Base-by-base conservation (phyloP, 2,888 invertebrate genomes). In the Zhengitettix transpicula region DNA sequence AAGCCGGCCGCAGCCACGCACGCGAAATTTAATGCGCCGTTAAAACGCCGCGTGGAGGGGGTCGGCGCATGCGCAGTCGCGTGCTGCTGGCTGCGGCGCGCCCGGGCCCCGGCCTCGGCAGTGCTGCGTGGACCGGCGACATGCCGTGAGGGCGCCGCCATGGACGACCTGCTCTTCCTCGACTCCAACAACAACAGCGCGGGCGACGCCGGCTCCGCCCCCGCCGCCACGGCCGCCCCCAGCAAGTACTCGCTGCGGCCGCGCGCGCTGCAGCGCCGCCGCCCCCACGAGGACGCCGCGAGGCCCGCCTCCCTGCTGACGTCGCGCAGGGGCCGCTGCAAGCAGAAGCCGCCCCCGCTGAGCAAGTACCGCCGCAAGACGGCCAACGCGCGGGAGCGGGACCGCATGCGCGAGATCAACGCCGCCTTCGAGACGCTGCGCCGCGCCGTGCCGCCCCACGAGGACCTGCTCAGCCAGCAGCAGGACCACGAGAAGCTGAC, bases 351-450 rank as follows among this genome's bases (percentile, higher is more conserved):
- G 3, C 72, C 87, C 14, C 83, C 83, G 10, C 78, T 93, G 66
- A 90, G 90, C 76, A 93, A 92, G 73, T 93, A 93, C 75, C 77
- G 92, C 40, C 79, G 93, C 67, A 89, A 89, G 77, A 91, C 91
- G 1, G 93, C 93, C 14, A 94, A 93, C 75, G 90, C 91, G 0
- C 75, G 93, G 42, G 93, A 94, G 69, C 74, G 93, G 42, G 85
- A 84, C 65, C 80, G 93, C 60, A 93, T 93, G 92, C 78, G 87
- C 56, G 92, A 92, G 71, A 92, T 94, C 67, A 94, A 94, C 74
- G 80, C 82, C 62, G 93, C 92, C 1, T 94, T 93, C 73, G 92
- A 92, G 70, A 80, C 84, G 1, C 76, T 94, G 10, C 78, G 90
- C 40, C 78, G 81, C 15, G 87, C 85, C 40, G 85, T 94, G 12